phyloP scores from a whole-genome alignment of 2,797 vertebrate genomes.

The Merluccius polli region DNA sequence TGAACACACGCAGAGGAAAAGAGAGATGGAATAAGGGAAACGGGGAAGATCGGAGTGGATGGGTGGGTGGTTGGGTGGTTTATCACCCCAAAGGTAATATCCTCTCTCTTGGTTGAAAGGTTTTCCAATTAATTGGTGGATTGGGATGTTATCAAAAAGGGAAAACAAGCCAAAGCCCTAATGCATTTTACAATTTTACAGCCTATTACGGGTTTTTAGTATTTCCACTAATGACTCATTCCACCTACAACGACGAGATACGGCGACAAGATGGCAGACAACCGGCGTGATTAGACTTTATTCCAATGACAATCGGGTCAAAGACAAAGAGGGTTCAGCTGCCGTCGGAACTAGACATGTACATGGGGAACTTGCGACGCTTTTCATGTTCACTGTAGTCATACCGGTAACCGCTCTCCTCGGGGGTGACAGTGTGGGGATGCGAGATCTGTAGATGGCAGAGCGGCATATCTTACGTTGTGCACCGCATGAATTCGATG shows the following conservation, averaged over 20 bases:
- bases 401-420: neutral
- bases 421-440: neutral
- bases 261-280: neutral
- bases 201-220: neutral
- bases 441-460: neutral
- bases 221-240: neutral
- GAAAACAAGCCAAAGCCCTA: conserved; percentile 16
- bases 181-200: neutral
- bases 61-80: conserved; percentile 20
- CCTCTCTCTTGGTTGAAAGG: conserved; percentile 43
- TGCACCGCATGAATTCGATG: neutral
- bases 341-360: neutral
- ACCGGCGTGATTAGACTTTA: neutral
- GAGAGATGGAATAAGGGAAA: neutral
- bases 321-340: neutral
- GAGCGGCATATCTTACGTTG: neutral
- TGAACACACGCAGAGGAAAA: conserved; percentile 37
- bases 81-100: conserved; percentile 42
- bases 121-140: conserved; percentile 32
- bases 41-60: neutral
- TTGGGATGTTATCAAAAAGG: conserved; percentile 36
- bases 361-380: neutral
- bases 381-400: neutral
- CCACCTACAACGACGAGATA: neutral
- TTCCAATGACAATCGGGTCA: neutral